Percentiles rank a stretch among this genome's conserved stretches.
Evolutionary conservation across 2,888 invertebrate species (phyloP).

Genomic region (Drosophila rellima): DNA sequence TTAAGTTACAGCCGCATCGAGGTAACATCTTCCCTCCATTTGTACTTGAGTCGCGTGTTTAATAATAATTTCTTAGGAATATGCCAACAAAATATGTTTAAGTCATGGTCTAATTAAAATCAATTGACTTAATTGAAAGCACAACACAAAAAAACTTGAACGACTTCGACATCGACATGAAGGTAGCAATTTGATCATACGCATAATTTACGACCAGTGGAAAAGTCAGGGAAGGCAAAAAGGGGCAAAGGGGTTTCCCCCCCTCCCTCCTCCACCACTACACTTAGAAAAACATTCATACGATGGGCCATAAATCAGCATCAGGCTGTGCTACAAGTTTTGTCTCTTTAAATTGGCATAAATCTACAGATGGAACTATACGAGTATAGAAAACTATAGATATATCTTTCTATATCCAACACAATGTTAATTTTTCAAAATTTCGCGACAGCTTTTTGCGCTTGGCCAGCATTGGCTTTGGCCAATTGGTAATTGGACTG

Average conservation of each 20-base stretch:
- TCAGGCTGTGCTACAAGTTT: conserved; percentile 52
- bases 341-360: conserved; percentile 76
- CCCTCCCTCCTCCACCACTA: background rate
- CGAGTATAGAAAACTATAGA: conserved; percentile 34
- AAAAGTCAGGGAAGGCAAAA: background rate
- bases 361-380: conserved; percentile 58
- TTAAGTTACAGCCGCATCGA: conserved; percentile 67
- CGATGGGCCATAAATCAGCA: conserved; percentile 68
- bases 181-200: conserved; percentile 81
- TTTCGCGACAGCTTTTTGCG: conserved; percentile 74
- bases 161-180: conserved; percentile 54
- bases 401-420: conserved; percentile 26
- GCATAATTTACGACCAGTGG: conserved; percentile 66
- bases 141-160: conserved; percentile 61
- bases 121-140: conserved; percentile 81
- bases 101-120: conserved; percentile 82
- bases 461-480: conserved; percentile 42
- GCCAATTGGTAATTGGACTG: conserved; percentile 70
- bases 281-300: conserved; percentile 25
- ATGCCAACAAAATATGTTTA: conserved; percentile 65
- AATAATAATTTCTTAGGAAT: conserved; percentile 77
- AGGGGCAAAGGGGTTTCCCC: background rate
- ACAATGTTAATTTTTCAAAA: conserved; percentile 79
- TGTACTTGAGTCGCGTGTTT: conserved; percentile 73
- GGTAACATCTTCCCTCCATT: conserved; percentile 46